Evolutionary conservation across 2,888 invertebrate genomes (phyloP), one percentile per base, ranked within the genome.

Genomic region (Tipula confusa): DNA sequence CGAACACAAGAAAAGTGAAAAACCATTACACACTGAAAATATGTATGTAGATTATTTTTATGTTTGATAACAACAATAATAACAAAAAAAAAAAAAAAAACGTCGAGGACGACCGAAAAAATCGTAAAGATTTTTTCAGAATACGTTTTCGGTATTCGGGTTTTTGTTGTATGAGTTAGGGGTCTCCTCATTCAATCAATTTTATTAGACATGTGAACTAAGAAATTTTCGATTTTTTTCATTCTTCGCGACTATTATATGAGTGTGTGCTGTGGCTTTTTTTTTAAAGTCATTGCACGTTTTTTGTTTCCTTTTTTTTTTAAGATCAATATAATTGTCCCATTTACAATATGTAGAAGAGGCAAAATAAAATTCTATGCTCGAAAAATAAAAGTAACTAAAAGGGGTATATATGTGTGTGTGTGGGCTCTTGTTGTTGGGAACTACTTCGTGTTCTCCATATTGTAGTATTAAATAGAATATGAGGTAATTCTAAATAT

Each of bases 31-130:
- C 64, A 64, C 64, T 64, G 64, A 64, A 64, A 64, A 64, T 64
- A 64, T 64, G 64, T 64, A 64, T 64, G 64, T 64, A 64, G 64
- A 64, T 64, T 64, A 64, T 64, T 64, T 64, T 64, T 64, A 64
- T 64, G 18, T 64, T 64, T 64, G 64, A 64, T 64, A 64, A 64
- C 24, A 64, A 64, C 18, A 64, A 64, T 9, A 24, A 24, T 24
- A 64, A 64, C 24, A 64, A n/a, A n/a, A n/a, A n/a, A n/a, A n/a
- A n/a, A n/a, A n/a, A n/a, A n/a, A n/a, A n/a, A n/a, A n/a, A 7
- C 64, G 64, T 11, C 64, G 64, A 64, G 64, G 64, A 64, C 64
- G 64, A 64, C n/a, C 64, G 64, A 64, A 64, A 64, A 64, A 64
- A 64, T 64, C 64, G 24, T 64, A 64, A 64, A 64, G 64, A 64